Evolutionary conservation across 2,888 invertebrate species (phyloP).

Genomic region (Drosophila macrothrix): DNA sequence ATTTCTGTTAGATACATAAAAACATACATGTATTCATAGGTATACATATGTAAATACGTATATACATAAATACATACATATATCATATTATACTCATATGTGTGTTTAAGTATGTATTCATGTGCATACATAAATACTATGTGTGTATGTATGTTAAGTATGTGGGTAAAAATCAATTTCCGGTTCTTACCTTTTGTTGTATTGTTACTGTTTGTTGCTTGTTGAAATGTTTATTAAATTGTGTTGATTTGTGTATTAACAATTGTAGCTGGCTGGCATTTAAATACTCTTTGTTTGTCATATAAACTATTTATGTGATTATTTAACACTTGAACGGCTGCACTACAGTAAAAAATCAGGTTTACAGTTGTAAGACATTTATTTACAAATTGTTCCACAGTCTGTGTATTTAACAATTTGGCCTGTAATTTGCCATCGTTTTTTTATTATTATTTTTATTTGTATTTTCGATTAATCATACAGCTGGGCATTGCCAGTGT

Average conservation of each 20-base stretch:
- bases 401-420: constrained; percentile 32
- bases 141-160: constrained; percentile 5
- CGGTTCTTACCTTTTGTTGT: constrained; percentile 61
- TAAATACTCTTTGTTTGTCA: constrained; percentile 26
- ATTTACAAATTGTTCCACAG: constrained; percentile 48
- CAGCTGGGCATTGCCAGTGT: constrained; percentile 41
- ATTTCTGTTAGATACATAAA: constrained; percentile 31
- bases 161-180: constrained; percentile 64
- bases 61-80: constrained; percentile 7
- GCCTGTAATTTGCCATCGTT: constrained; percentile 5
- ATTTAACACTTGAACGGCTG: constrained; percentile 52
- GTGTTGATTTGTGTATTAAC: constrained; percentile 57
- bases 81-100: constrained; percentile 3
- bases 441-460: constrained; percentile 1
- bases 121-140: constrained; percentile 11
- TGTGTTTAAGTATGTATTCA: background rate
- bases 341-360: constrained; percentile 52
- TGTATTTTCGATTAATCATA: constrained; percentile 1
- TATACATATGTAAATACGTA: constrained; percentile 2
- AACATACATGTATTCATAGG: background rate
- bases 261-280: constrained; percentile 46
- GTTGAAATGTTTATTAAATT: constrained; percentile 18
- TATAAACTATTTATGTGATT: constrained; percentile 59
- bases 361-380: constrained; percentile 50
- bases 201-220: constrained; percentile 32